phyloP scores from a whole-genome alignment of 2,888 invertebrate species.

The Urechis unicinctus region DNA sequence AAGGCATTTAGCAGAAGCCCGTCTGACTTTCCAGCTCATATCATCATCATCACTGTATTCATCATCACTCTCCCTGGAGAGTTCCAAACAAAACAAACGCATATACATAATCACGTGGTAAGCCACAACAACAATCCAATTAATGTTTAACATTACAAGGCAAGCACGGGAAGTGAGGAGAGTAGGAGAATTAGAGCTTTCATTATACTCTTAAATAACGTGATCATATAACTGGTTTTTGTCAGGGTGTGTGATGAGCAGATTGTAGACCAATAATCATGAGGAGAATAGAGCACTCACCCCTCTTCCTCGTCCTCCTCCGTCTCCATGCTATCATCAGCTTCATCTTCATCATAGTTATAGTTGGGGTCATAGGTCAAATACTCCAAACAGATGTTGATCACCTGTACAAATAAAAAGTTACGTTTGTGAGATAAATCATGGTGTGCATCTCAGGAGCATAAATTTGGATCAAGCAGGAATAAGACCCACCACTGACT shows the following conservation, averaged over 20 bases:
- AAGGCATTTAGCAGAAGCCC: slow-evolving; percentile 94
- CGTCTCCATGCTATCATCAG: slow-evolving; percentile 54
- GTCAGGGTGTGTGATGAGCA: too few species aligned
- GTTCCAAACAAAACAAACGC: neutral
- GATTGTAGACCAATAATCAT: neutral
- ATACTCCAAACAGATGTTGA: slow-evolving; percentile 79
- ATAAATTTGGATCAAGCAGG: too few species aligned
- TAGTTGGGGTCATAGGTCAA: slow-evolving; percentile 98
- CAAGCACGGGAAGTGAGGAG: too few species aligned
- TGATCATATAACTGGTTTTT: too few species aligned
- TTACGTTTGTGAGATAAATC: too few species aligned
- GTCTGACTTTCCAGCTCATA: slow-evolving; percentile 94
- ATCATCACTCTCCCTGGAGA: slow-evolving; percentile 60
- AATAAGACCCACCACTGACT: too few species aligned
- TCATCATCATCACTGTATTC: slow-evolving; percentile 99
- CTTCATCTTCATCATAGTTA: slow-evolving; percentile 69
- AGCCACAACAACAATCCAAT: too few species aligned
- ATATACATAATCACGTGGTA: too few species aligned
- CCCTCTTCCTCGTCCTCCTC: slow-evolving; percentile 59
- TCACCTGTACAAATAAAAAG: slow-evolving; percentile 38
- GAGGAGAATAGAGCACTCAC: slow-evolving; percentile 2
- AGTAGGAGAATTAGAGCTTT: too few species aligned
- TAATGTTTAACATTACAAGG: too few species aligned
- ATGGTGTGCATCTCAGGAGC: too few species aligned
- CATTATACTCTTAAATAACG: too few species aligned